Evolutionary conservation across 2,113 vertebrate species (phyloP).

Genomic region (Aldabrachelys gigantea): DNA sequence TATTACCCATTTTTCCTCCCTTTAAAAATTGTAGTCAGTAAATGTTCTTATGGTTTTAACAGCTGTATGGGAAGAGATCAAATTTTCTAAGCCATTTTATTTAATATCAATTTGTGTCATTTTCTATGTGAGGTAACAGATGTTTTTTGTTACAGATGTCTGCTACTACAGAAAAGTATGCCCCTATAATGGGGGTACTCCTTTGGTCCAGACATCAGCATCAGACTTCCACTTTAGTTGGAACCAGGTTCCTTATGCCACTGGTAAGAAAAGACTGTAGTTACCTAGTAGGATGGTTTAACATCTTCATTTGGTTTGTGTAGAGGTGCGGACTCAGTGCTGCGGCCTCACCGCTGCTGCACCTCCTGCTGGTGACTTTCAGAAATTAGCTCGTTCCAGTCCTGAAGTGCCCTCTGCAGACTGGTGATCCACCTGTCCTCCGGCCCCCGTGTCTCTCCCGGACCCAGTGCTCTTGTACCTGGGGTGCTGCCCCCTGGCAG

Average conservation of each 20-base stretch:
- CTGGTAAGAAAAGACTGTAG: slow-evolving; percentile 83
- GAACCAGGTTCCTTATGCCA: slow-evolving; percentile 97
- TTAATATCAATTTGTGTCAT: not conserved
- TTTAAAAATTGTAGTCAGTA: not conserved
- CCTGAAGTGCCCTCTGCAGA: too few relatives aligned
- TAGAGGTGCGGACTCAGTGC: too few relatives aligned
- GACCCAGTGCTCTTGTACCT: too few relatives aligned
- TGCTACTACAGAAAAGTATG: slow-evolving; percentile 97
- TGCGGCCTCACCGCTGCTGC: too few relatives aligned
- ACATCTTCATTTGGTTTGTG: fast-evolving
- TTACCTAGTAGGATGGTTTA: not conserved
- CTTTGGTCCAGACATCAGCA: slow-evolving; percentile 92
- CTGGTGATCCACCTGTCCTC: too few relatives aligned
- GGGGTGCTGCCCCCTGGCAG: too few relatives aligned
- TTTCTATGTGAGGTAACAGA: not conserved
- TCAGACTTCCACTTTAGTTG: slow-evolving; percentile 98
- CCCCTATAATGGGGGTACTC: slow-evolving; percentile 93
- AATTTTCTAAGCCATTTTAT: not conserved
- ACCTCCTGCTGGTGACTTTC: too few relatives aligned
- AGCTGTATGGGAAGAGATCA: not conserved
- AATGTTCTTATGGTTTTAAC: not conserved
- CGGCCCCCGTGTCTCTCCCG: too few relatives aligned
- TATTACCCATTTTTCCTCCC: not conserved
- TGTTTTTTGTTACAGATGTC: slow-evolving; percentile 81
- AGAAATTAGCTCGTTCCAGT: too few relatives aligned